Evolutionary conservation across 2,797 vertebrate genomes (phyloP), one percentile per base, ranked within the genome.

Genomic region (Darevskia nairensis): DNA sequence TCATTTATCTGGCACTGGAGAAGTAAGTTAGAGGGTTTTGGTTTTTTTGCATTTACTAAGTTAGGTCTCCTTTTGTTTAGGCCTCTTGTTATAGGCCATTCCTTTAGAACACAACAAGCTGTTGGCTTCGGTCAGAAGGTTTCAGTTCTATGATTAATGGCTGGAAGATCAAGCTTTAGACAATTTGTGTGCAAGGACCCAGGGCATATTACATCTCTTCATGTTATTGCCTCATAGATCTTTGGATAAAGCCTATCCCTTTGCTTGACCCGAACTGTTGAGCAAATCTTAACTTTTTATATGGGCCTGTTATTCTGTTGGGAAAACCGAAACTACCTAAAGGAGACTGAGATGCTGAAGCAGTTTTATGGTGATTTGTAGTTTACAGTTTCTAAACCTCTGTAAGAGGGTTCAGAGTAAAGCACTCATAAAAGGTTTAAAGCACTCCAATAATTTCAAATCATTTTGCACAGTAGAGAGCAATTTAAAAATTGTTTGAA

Each of bases 401-500:
- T 74, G 19, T 76, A 79, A 82, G 86, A 66, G 85, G 29, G 82
- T 89, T 93, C 74, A 86, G 84, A 89, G 85, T 86, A 81, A 91
- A 93, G 17, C 79, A 89, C 50, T 44, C 83, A 80, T 91, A 80
- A 91, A 92, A 93, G 35, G 23, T 72, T 87, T 91, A 91, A 92
- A 84, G 90, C 85, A 90, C 41, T n/a, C 46, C 41, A 94, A 84
- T 85, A 88, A 91, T 93, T 89, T 86, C 78, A 91, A 90, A 93
- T 93, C 74, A 86, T 74, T 93, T 92, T 91, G 87, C 84, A 89
- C 89, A 90, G 84, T 80, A 81, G 90, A 92, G 91, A 90, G 82
- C 88, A 90, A 93, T 94, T 94, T 89, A 77, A 95, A 68, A 94
- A 94, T 75, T 80, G 91, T 93, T 85, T 95, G 89, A 88, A 89